Percentiles rank a stretch among this genome's conserved stretches.
Evolutionary conservation across 35 echinoderm and acorn worm genomes (phyloP).

Genomic region (Heliocidaris tuberculata): DNA sequence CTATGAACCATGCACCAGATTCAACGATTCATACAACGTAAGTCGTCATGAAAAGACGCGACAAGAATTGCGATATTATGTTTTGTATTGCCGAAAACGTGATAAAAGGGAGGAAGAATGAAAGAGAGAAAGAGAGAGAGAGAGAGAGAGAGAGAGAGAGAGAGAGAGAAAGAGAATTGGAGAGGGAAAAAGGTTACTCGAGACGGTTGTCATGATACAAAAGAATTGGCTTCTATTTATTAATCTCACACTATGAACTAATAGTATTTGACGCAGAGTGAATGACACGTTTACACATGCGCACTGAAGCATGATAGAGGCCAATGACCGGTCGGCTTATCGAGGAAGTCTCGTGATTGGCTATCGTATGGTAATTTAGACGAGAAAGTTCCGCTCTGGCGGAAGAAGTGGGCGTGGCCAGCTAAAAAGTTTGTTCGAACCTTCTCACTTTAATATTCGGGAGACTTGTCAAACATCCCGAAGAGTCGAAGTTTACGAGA

Average conservation of each 20-base stretch:
- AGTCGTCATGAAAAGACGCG: neutral
- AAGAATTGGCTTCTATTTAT: neutral
- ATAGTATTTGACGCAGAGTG: neutral
- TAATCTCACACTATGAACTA: neutral
- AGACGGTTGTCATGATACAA: neutral
- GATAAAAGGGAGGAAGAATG: neutral
- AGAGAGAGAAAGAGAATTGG: neutral
- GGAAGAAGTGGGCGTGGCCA: slow-evolving; percentile 6
- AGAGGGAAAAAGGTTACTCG: neutral
- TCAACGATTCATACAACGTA: neutral
- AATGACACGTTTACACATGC: neutral
- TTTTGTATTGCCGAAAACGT: neutral
- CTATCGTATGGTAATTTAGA: neutral
- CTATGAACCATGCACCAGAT: neutral
- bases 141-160: neutral
- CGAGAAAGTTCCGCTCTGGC: neutral
- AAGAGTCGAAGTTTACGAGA: too few relatives aligned
- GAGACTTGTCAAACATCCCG: too few relatives aligned
- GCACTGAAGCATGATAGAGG: neutral
- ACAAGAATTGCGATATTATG: neutral
- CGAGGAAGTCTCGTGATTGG: neutral
- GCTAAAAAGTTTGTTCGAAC: neutral
- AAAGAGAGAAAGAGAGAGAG: neutral
- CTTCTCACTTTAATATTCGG: neutral
- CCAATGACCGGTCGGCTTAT: slow-evolving; percentile 21